Base-by-base conservation (phyloP, 2,888 invertebrate species). In the Hybos culiciformis region DNA sequence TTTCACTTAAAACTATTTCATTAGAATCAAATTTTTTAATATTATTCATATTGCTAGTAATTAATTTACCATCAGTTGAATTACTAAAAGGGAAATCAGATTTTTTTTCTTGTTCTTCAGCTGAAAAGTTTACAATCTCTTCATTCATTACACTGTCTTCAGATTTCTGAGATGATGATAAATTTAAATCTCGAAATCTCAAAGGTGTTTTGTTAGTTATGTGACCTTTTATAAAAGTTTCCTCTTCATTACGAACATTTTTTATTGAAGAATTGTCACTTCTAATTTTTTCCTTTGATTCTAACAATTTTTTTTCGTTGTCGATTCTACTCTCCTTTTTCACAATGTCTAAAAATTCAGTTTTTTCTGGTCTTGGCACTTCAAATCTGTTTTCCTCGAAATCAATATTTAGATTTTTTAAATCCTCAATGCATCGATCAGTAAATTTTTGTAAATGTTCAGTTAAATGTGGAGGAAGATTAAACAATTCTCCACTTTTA, bases 391-490 rank as follows among this genome's bases (percentile, higher is more conserved):
- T 36, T 34, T 39, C 26, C 53, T 9, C 5, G 19, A 52, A 58
- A 11, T 52, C 45, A 3, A 49, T 47, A 12, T 46, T 23, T 0
- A 42, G 33, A 1, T 53, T 42, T 26, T 41, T 21, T 8, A 59
- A 43, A 42, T 63, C 63, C 19, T 52, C 70, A 61, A 58, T 70
- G 70, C 56, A 73, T 6, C 84, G 69, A 4, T 74, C 56, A 2
- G 75, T 72, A 54, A 84, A 86, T 57, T 80, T 80, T 0, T 70
- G 57, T 36, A 84, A 69, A 61, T 83, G 83, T 48, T 72, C 56
- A 36, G 60, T 56, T 18, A 83, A 49, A 2, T 69, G 59, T 17
- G 67, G 39, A 39, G 69, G 59, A 1, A 67, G 17, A 2, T 56
- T 34, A 12, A 37, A 6, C 1, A 80, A 51, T 47, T 72, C 62